Evolutionary conservation across 35 echinoderm and acorn worm species (phyloP), one percentile per base, ranked within the genome.

Genomic region (Strongylocentrotus purpuratus): DNA sequence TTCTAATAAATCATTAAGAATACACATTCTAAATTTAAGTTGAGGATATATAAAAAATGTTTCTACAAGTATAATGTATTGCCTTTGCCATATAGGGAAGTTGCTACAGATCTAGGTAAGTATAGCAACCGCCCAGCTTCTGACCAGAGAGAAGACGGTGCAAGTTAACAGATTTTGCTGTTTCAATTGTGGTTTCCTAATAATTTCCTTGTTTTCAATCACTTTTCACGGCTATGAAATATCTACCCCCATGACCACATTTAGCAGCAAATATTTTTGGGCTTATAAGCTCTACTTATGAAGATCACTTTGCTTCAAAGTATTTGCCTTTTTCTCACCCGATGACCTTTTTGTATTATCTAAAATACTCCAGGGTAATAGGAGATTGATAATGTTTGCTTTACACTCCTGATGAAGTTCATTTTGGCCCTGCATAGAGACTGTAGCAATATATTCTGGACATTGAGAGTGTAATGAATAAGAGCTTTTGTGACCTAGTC

Each of bases 161-260:
- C 87, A 41, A 46, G 87, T 46, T 18, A 28, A 46, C 87, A 88
- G 11, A 18, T 88, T 33, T 28, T 88, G 87, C 87, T 88, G 87
- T 88, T 88, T 88, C 25, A 88, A 25, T 33, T 41, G 32, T 46
- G 87, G 87, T 88, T 33, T 88, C 87, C 87, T 88, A 88, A 88
- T 88, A 15, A 33, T 88, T 18, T 88, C n/a, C 11, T 32, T 88
- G 87, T 88, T 88, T 88, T 88, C 87, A 88, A 88, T 88, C 87
- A 88, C 87, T 88, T 88, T 46, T 31, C 87, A 88, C 33, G 87
- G 87, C 87, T 41, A 46, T 88, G 45, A 88, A 88, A 88, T 88
- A 46, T 88, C 32, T 88, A 41, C 87, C 32, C 61, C 12, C 45
- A 46, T 88, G 87, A 88, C 87, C 87, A 88, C 32, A 88, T 88